These are phyloP conservation scores for Eidolon dupreanum DNA, from an alignment of 2,797 vertebrate genomes.

Conservation along the genomic window DNA sequence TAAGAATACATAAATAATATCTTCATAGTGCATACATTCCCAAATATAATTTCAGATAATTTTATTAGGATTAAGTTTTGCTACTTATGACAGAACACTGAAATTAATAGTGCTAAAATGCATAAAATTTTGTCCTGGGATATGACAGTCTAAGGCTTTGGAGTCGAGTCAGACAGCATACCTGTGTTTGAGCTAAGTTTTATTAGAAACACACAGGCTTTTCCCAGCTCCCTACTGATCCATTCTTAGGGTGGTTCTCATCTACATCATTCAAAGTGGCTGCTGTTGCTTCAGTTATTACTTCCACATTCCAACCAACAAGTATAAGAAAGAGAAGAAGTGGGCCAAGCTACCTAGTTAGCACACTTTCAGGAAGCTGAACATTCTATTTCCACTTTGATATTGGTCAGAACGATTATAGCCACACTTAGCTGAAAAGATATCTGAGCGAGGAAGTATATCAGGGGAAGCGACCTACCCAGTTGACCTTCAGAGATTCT, in stretches of 20 bases:
- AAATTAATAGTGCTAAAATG: neutral
- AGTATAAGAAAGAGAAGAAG: neutral
- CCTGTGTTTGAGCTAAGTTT: neutral
- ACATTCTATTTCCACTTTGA: neutral
- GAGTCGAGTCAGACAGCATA: neutral
- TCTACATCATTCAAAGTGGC: neutral
- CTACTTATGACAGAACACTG: neutral
- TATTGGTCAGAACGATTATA: neutral
- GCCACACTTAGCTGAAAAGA: neutral
- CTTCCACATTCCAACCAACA: neutral
- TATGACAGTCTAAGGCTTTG: neutral
- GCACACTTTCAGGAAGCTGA: neutral
- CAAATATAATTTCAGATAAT: neutral
- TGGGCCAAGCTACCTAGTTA: neutral
- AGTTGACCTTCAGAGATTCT: neutral
- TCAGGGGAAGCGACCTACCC: neutral
- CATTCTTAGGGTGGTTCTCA: neutral
- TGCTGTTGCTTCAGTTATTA: neutral
- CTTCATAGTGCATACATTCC: neutral
- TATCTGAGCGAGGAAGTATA: neutral
- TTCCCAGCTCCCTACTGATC: neutral
- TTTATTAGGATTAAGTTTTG: neutral
- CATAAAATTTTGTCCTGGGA: neutral
- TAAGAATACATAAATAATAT: neutral
- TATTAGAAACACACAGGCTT: neutral